phyloP scores from a whole-genome alignment of 2,888 invertebrate species.

The Cantharis nigra region DNA sequence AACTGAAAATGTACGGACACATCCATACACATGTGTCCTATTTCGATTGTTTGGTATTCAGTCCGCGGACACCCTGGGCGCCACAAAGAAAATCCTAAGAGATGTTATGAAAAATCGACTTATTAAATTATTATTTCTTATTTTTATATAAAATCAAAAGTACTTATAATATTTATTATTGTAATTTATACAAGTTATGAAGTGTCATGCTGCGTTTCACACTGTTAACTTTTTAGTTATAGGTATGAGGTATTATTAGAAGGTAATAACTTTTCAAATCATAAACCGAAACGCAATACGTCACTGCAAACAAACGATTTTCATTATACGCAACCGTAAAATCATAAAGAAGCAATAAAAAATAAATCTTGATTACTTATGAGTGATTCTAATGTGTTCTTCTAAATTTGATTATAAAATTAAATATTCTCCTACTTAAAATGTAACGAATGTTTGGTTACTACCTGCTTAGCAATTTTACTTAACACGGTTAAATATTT shows the following conservation, averaged over 20 bases:
- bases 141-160: background rate
- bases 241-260: background rate
- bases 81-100: constrained; percentile 34
- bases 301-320: background rate
- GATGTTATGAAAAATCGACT: constrained; percentile 25
- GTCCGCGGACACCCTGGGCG: constrained; percentile 40
- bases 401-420: background rate
- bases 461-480: background rate
- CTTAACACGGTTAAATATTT: background rate
- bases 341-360: background rate
- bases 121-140: constrained; percentile 19
- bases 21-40: constrained; percentile 52
- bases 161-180: background rate
- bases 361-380: background rate
- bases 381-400: background rate
- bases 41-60: constrained; percentile 44
- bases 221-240: background rate
- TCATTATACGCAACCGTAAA: background rate
- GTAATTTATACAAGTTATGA: background rate
- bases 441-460: background rate
- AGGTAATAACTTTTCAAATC: background rate
- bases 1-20: constrained; percentile 56
- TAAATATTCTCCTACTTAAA: background rate
- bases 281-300: background rate
- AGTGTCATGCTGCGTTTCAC: background rate